phyloP scores from a whole-genome alignment of 37 sponge, comb jelly and placozoan species.

The Hexactinellida sp. region DNA sequence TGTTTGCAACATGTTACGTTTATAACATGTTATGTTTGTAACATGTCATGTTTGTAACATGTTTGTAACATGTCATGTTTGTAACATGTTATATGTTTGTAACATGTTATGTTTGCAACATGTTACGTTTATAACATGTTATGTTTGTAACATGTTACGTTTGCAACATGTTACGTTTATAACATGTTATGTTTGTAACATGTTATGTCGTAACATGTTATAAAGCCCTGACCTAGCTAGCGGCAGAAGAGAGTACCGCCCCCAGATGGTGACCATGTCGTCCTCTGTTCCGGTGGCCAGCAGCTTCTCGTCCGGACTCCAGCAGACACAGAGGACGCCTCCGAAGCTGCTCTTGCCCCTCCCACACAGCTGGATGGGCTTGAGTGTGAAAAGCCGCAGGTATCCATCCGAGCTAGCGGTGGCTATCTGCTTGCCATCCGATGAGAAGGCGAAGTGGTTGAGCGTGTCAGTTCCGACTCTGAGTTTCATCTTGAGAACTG shows the following conservation, averaged over 20 bases:
- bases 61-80: neutral
- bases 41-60: no score
- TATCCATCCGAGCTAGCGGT: constrained; percentile 82
- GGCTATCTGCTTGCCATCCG: constrained; percentile 76
- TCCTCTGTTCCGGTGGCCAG: constrained; percentile 90
- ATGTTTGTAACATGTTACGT: no score
- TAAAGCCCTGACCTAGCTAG: neutral
- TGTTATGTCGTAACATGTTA: neutral
- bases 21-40: no score
- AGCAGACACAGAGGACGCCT: constrained; percentile 78
- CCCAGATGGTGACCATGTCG: constrained; percentile 85
- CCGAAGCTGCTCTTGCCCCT: constrained; percentile 89
- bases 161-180: no score
- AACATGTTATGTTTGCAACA: no score
- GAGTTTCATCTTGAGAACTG: neutral
- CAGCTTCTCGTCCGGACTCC: constrained; percentile 92
- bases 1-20: no score
- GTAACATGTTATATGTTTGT: no score
- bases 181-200: no score
- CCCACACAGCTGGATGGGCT: constrained; percentile 50
- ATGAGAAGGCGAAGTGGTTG: constrained; percentile 67
- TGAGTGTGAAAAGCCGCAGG: constrained; percentile 61
- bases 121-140: no score
- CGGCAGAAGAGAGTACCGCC: constrained; percentile 12
- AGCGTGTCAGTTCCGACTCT: constrained; percentile 18